Conservation (phyloP, 2,113 vertebrate genomes). For the Lucifuga dentata region DNA sequence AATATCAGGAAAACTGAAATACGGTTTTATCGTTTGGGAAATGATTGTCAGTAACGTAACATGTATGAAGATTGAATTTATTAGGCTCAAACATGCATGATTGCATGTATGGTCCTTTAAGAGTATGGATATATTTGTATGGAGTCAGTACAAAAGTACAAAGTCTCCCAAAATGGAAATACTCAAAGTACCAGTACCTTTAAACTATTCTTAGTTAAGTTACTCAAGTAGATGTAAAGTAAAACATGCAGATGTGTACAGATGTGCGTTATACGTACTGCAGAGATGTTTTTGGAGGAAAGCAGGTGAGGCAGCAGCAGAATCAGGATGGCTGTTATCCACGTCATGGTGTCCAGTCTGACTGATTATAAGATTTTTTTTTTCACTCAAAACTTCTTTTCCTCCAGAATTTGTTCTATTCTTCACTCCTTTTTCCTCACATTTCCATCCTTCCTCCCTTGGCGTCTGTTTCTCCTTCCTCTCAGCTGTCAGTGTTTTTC, state of each 20-base stretch:
- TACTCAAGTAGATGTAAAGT: too few species aligned
- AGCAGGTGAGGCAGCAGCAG: conserved; percentile 67
- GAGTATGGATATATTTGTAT: too few species aligned
- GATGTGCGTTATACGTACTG: conserved; percentile 68
- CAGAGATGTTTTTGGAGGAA: conserved; percentile 33
- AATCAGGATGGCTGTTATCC: conserved; percentile 67
- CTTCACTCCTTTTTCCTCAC: conserved; percentile 3
- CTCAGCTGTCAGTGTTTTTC: conserved; percentile 28
- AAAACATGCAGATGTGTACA: neutral
- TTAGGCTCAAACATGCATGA: too few species aligned
- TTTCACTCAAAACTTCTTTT: conserved; percentile 44
- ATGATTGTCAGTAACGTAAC: too few species aligned
- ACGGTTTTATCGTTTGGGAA: too few species aligned
- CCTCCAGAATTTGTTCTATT: conserved; percentile 33
- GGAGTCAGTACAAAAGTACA: too few species aligned
- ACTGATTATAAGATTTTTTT: conserved; percentile 11
- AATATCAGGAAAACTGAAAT: too few species aligned
- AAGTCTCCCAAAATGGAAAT: too few species aligned
- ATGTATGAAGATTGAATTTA: too few species aligned
- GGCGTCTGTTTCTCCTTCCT: conserved; percentile 19
- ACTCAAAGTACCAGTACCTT: too few species aligned
- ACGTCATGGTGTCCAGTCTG: conserved; percentile 67
- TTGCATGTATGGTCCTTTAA: too few species aligned
- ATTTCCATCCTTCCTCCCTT: conserved; percentile 24
- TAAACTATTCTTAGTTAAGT: too few species aligned